Conservation (phyloP, 2,113 vertebrate genomes). For the Emydocephalus ijimae region DNA sequence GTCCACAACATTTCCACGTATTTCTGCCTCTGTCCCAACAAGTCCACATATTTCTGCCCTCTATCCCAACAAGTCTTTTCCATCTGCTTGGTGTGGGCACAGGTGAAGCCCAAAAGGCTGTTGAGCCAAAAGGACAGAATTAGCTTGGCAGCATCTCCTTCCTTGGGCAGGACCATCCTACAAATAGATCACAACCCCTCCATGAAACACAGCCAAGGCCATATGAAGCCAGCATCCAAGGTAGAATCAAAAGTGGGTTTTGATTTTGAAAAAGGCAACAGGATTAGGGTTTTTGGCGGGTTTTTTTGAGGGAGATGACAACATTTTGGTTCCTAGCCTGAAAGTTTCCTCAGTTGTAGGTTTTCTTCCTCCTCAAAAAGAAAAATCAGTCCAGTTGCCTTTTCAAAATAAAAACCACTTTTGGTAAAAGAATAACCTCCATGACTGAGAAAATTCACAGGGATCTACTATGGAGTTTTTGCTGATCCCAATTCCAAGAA, state of each 20-base stretch:
- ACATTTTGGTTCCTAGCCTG: not conserved
- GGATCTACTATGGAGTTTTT: not conserved
- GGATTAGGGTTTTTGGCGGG: not conserved
- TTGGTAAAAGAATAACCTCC: not conserved
- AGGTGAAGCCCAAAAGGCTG: not conserved
- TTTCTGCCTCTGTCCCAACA: not conserved
- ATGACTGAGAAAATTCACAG: not conserved
- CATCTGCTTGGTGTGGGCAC: not conserved
- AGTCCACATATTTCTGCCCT: not conserved
- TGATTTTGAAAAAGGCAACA: not conserved
- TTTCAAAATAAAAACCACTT: not conserved
- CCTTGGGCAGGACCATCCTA: not conserved
- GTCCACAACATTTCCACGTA: not conserved
- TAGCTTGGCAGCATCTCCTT: not conserved
- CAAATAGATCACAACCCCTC: not conserved
- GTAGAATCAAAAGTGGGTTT: not conserved
- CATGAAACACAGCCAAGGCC: not conserved
- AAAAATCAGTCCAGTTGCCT: not conserved
- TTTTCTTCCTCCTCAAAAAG: not conserved
- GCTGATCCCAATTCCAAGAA: not conserved
- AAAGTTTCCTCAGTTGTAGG: not conserved
- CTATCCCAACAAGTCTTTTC: not conserved
- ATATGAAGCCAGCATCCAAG: not conserved
- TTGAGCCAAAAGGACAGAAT: not conserved
- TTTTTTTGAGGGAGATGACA: not conserved